Conservation (phyloP, 2,797 vertebrate genomes). For the Prionace glauca region DNA sequence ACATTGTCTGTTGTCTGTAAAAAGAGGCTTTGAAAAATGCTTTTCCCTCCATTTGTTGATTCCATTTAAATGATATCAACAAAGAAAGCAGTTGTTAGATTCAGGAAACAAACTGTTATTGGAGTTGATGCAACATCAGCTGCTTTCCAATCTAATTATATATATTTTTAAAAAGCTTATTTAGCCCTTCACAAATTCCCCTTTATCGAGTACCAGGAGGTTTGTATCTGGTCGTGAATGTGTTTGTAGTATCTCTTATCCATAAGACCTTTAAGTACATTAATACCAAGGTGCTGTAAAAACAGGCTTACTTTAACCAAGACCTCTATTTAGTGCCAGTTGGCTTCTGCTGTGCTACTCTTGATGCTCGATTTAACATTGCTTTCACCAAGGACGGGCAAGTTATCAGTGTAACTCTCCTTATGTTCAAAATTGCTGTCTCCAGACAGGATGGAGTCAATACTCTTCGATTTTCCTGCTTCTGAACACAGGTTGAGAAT, state of each 20-base stretch:
- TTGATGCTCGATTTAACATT: not conserved
- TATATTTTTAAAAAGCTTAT: not conserved
- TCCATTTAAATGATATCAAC: not conserved
- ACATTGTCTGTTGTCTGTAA: not conserved
- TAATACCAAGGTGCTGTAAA: not conserved
- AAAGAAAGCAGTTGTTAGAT: not conserved
- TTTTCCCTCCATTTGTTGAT: not conserved
- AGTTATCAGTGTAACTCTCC: not conserved
- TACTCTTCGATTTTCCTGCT: not conserved
- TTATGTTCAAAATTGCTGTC: not conserved
- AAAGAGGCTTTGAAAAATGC: not conserved
- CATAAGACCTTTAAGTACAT: not conserved
- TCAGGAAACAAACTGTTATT: not conserved
- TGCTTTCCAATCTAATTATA: not conserved
- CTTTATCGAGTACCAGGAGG: not conserved
- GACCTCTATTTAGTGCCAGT: not conserved
- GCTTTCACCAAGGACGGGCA: not conserved
- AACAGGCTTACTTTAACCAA: not conserved
- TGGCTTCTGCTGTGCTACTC: not conserved
- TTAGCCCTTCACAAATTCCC: not conserved
- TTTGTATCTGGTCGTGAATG: not conserved
- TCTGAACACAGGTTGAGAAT: not conserved
- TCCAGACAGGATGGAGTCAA: not conserved
- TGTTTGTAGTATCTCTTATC: not conserved
- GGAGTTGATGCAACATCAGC: not conserved